These are phyloP conservation scores for Sarcophaga bullata DNA, from an alignment of 1,140 invertebrate genomes.

Conservation along the genomic window DNA sequence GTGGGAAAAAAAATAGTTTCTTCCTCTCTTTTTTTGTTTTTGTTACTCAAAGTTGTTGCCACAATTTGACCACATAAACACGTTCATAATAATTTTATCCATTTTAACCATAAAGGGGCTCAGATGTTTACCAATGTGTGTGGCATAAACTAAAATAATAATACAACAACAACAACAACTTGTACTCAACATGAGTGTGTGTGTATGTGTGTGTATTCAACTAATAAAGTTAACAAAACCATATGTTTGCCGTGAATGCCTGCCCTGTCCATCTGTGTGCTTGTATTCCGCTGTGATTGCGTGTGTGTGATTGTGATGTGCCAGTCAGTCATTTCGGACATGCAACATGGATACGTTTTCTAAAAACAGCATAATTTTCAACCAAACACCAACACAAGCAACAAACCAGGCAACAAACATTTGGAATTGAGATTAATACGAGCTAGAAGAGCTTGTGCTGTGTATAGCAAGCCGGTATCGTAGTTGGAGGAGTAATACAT, in stretches of 20 bases:
- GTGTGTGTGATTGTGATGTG: conserved; percentile 20
- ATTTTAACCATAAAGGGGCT: conserved; percentile 2
- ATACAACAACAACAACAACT: no score
- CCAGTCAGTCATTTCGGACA: no score
- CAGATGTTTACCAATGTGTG: not conserved
- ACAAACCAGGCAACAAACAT: no score
- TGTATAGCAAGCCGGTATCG: not conserved
- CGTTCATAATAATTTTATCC: conserved; percentile 28
- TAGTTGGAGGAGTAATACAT: conserved; percentile 6
- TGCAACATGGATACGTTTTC: no score
- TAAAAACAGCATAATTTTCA: no score
- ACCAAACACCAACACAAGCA: no score
- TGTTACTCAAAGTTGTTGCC: no score
- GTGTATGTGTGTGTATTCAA: not conserved
- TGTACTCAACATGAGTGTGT: not conserved
- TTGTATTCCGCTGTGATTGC: not conserved
- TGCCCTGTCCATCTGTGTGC: no score
- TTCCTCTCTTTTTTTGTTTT: no score
- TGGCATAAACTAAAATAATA: not conserved
- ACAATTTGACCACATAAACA: conserved; percentile 26
- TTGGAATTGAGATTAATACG: no score
- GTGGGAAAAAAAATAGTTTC: no score
- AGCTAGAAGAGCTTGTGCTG: no score
- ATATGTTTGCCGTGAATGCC: conserved; percentile 15
- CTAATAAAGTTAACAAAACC: conserved; percentile 20